Evolutionary conservation across 2,888 invertebrate species (phyloP), one percentile per base, ranked within the genome.

Genomic region (Prenolepis imparis): DNA sequence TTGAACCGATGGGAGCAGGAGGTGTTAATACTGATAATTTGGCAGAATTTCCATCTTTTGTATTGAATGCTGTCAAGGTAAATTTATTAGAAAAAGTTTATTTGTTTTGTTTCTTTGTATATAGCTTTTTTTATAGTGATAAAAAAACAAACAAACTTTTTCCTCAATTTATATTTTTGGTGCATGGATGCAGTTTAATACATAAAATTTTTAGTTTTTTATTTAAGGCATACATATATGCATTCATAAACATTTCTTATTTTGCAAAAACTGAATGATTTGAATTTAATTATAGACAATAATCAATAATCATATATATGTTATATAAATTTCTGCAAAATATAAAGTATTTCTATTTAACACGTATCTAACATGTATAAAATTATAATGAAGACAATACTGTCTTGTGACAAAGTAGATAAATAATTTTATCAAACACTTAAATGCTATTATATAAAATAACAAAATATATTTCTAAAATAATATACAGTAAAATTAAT

Each of bases 61-160:
- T 95, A 89, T 92, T 94, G 92, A 92, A 91, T 90, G 94, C 94
- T 92, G 94, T 94, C 82, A 94, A 94, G 94, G 94, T 95, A 94
- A 91, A 92, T 74, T 68, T 44, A 48, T 80, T 57, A 59, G 9
- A 44, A 57, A 41, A 59, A 41, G 15, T 55, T 77, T 28, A 28
- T 70, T 78, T 21, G 11, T 77, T 63, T 68, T 64, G 57, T 41
- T 41, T 5, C 48, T 48, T 61, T 36, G 36, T 36, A 63, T 67
- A 75, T 52, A 66, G 8, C 8, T 59, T 57, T 59, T 59, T 57
- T 59, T 12, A 32, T 44, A 28, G 28, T 44, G 32, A 64, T 68
- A n/a, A 44, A 67, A 57, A 41, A 18, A 52, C 21, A 15, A 55
- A 39, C 12, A 12, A 15, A 55, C 11, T 70, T 67, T 77, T 28